These are phyloP conservation scores for Sigmodon hispidus DNA, from an alignment of 2,113 vertebrate genomes.

Conservation along the genomic window DNA sequence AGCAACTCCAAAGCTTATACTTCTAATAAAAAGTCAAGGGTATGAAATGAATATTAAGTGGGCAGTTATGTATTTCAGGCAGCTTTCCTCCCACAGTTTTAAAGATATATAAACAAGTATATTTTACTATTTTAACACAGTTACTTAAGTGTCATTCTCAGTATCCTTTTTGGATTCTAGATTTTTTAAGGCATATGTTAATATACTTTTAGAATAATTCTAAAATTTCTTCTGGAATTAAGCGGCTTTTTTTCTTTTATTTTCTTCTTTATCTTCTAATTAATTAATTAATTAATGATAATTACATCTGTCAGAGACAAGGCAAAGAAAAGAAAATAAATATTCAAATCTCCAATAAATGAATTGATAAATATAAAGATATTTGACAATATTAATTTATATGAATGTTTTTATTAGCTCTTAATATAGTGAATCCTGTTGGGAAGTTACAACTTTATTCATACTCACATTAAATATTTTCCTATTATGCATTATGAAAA, in stretches of 20 bases:
- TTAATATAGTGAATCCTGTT: constrained; percentile 27
- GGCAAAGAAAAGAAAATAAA: constrained; percentile 24
- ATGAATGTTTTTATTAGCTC: constrained; percentile 15
- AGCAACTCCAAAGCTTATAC: constrained; percentile 99
- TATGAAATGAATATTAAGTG: constrained; percentile 82
- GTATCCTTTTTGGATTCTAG: neutral
- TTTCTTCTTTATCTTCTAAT: constrained; percentile 36
- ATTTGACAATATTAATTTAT: constrained; percentile 41
- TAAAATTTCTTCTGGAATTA: constrained; percentile 47
- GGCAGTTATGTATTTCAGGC: neutral
- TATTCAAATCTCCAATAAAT: constrained; percentile 28
- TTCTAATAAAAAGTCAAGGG: constrained; percentile 98
- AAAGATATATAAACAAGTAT: constrained; percentile 44
- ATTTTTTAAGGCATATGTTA: constrained; percentile 39
- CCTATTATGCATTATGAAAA: constrained; percentile 14
- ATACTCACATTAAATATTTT: constrained; percentile 31
- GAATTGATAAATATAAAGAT: constrained; percentile 39
- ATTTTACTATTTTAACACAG: constrained; percentile 24
- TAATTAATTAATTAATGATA: too few species aligned
- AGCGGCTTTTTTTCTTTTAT: constrained; percentile 35
- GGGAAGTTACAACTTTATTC: constrained; percentile 11
- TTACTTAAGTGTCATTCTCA: constrained; percentile 44
- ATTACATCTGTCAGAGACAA: constrained; percentile 23
- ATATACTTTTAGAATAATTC: neutral
- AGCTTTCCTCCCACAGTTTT: constrained; percentile 57